phyloP scores from a whole-genome alignment of 1,140 invertebrate species.

The Nasonia longicornis region DNA sequence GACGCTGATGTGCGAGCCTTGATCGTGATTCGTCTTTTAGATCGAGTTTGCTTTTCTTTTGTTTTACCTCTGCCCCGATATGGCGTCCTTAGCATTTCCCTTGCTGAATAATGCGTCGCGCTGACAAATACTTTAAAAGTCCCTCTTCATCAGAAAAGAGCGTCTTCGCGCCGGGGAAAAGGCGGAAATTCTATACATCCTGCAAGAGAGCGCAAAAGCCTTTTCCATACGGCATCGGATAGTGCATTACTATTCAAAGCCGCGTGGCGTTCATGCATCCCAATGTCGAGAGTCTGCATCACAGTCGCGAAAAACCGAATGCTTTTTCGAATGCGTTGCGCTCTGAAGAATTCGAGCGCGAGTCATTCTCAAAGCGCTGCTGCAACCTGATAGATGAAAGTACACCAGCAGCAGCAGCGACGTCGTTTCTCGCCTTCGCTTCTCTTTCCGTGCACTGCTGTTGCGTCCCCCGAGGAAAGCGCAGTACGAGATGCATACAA shows the following conservation, averaged over 20 bases:
- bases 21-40: constrained; percentile 16
- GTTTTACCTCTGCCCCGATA: neutral
- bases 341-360: constrained; percentile 40
- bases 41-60: neutral
- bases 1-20: constrained; percentile 7
- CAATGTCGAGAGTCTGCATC: constrained; percentile 19
- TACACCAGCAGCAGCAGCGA: neutral
- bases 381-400: constrained; percentile 41
- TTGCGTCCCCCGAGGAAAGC: constrained; percentile 41
- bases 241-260: constrained; percentile 40
- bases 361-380: constrained; percentile 28
- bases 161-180: neutral
- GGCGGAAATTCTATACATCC: too few species aligned
- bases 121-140: too few species aligned
- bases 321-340: constrained; percentile 40
- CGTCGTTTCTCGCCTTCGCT: constrained; percentile 24
- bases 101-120: too few species aligned
- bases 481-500: constrained; percentile 48
- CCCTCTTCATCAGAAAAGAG: neutral
- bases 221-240: neutral
- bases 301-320: constrained; percentile 24
- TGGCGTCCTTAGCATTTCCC: neutral
- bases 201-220: neutral
- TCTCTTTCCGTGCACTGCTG: neutral
- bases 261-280: constrained; percentile 22